phyloP scores from a whole-genome alignment of 2,113 vertebrate genomes.

The Pholis gunnellus region DNA sequence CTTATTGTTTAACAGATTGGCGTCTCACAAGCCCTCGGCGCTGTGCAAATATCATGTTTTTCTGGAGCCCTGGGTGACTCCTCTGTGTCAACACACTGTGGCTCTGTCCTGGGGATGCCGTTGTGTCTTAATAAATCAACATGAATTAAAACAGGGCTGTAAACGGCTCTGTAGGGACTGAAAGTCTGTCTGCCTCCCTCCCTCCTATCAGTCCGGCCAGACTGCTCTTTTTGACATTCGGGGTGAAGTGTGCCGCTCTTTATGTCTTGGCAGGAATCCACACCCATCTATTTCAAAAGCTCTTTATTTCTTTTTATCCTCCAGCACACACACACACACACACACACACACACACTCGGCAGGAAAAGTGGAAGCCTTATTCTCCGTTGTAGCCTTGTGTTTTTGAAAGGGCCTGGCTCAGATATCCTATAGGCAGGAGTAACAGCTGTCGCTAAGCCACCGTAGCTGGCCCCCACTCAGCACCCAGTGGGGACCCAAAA shows the following conservation, averaged over 20 bases:
- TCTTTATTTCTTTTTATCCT: conserved; percentile 26
- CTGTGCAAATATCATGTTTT: conserved; percentile 70
- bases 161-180: conserved; percentile 76
- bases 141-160: conserved; percentile 55
- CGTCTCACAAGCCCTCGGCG: conserved; percentile 23
- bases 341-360: conserved; percentile 17
- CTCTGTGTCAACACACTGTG: conserved; percentile 69
- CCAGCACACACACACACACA: conserved; percentile 15
- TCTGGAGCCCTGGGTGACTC: conserved; percentile 54
- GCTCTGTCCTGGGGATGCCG: conserved; percentile 37
- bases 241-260: conserved; percentile 83
- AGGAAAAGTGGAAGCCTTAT: conserved; percentile 76
- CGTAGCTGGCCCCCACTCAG: conserved; percentile 81
- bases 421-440: conserved; percentile 89
- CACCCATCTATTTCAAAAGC: conserved; percentile 50
- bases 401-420: conserved; percentile 92
- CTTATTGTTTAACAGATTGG: conserved; percentile 42
- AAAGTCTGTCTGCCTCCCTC: conserved; percentile 77
- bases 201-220: conserved; percentile 54
- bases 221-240: conserved; percentile 84
- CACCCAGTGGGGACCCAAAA: conserved; percentile 73
- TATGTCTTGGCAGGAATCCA: conserved; percentile 61
- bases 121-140: conserved; percentile 58
- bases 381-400: conserved; percentile 87
- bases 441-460: conserved; percentile 92